A percentile compares a stretch with the other conserved stretches of the same genome.
Conservation (phyloP, 2,888 invertebrate species). For the Chaetogeoica ovagalla region DNA sequence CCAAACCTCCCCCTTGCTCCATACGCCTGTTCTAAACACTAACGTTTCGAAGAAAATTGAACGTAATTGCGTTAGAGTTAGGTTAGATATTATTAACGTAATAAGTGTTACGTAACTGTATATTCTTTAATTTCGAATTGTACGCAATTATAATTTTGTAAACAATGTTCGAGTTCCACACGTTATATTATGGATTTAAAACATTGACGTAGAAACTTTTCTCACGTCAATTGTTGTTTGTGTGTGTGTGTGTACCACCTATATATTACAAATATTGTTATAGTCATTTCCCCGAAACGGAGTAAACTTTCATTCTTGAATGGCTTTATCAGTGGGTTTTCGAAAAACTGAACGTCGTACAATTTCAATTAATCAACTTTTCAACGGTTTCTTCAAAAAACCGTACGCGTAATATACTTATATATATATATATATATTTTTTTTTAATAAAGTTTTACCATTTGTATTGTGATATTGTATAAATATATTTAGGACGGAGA, state of each 20-base stretch:
- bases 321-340: constrained; percentile 1
- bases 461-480: neutral
- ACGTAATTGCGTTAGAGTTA: no score
- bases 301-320: constrained; percentile 22
- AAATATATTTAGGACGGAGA: neutral
- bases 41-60: no score
- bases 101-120: no score
- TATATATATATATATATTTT: neutral
- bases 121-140: neutral
- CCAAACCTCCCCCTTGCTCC: no score
- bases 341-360: neutral
- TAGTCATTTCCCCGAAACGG: neutral
- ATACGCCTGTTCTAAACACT: no score
- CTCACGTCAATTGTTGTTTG: neutral
- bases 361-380: constrained; percentile 29
- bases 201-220: constrained; percentile 19
- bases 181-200: neutral
- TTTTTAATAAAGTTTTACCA: constrained; percentile 21
- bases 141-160: neutral
- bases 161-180: neutral
- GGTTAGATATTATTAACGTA: no score
- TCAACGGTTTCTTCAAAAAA: constrained; percentile 11
- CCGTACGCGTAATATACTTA: neutral
- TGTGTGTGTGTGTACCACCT: neutral
- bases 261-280: constrained; percentile 13